Conservation (phyloP, 2,888 invertebrate species). For the Cyaniris semiargus region DNA sequence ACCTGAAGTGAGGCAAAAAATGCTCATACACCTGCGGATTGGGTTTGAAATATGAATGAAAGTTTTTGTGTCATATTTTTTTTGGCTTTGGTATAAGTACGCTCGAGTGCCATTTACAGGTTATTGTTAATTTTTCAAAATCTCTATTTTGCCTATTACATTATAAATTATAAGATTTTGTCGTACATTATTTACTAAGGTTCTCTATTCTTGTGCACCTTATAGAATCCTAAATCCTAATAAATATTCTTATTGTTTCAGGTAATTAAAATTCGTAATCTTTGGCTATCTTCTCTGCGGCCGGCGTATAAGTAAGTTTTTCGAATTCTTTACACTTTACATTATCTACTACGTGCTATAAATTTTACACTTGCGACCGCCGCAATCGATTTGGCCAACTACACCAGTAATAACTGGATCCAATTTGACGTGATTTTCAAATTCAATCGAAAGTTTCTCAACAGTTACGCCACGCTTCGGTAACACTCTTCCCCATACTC, state of each 20-base stretch:
- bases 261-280: not conserved
- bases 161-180: too few species aligned
- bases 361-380: not conserved
- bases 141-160: not conserved
- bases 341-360: not conserved
- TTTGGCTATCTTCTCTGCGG: not conserved
- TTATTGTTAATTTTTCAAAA: not conserved
- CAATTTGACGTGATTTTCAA: constrained; percentile 35
- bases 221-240: too few species aligned
- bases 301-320: not conserved
- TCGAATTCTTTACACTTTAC: too few species aligned
- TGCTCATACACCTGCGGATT: not conserved
- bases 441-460: constrained; percentile 19
- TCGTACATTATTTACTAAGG: not conserved
- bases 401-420: not conserved
- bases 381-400: not conserved
- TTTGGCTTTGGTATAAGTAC: not conserved
- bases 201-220: too few species aligned
- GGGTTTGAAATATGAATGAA: not conserved
- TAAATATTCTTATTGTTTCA: not conserved
- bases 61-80: not conserved
- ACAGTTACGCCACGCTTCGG: constrained; percentile 39
- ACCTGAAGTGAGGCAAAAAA: constrained; percentile 1
- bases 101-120: not conserved
- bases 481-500: constrained; percentile 45